Base-by-base conservation (phyloP, 2,113 vertebrate species). In the Melanotaenia duboulayi region DNA sequence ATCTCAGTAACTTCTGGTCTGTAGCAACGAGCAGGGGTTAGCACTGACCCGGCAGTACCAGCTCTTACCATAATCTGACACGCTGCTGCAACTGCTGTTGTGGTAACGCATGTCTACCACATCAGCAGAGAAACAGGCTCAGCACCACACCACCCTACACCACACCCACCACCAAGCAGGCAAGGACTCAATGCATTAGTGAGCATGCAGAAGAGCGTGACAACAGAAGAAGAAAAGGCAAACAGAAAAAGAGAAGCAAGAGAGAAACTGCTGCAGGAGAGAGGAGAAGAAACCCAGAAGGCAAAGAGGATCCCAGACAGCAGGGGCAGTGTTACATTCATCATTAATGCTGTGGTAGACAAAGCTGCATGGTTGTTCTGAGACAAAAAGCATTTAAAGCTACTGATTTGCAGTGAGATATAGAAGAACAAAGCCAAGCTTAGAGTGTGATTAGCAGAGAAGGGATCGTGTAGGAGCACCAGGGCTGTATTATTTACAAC, bases 31-130 rank as follows among this genome's bases (percentile, higher is more conserved):
- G 92, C 94, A 95, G 95, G 96, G 94, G 93, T 94, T 95, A 95
- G 95, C 95, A 78, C 95, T 96, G 96, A 94, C 95, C 11, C 93
- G 91, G 93, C 96, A 93, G 95, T 96, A 94, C 81, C 95, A 79
- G 90, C 92, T 92, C 90, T 96, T 95, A 96, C 96, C 82, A 87
- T n/a, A 37, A 46, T 84, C 91, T 74, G 80, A 71, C 50, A 51
- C 23, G 37, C 84, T 62, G 71, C 69, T 28, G 74, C 46, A 1
- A 54, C 88, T 49, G 85, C 85, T 74, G 89, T 80, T 61, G 90
- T 44, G 88, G 86, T 74, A 85, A 89, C 75, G 24, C 74, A 0
- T 69, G 76, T 85, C 83, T 74, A 92, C 88, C 90, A 81, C 78
- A 86, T 17, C 88, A 85, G 89, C 87, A 51, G 81, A 59, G 72